Conservation (phyloP, 1,140 invertebrate species). For the Parapsyche elsis region DNA sequence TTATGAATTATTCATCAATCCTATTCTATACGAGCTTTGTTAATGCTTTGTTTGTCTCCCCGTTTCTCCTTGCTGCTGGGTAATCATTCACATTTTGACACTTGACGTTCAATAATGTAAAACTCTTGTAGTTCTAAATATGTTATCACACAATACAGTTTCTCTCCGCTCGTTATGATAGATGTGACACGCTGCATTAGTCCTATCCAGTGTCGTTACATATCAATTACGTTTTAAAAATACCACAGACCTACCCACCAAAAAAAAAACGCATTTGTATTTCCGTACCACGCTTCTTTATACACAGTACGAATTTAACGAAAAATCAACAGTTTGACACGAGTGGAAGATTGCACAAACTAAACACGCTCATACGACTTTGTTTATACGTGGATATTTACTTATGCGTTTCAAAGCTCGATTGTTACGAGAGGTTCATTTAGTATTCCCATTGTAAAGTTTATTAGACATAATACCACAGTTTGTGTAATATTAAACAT, state of each 20-base stretch:
- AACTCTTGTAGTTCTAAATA: neutral
- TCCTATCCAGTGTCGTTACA: no score
- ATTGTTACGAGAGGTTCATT: neutral
- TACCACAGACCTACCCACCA: no score
- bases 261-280: no score
- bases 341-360: neutral
- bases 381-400: neutral
- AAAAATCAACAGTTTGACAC: neutral
- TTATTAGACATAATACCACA: neutral
- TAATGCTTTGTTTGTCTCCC: neutral
- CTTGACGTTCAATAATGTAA: conserved; percentile 18
- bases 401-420: neutral
- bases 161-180: neutral
- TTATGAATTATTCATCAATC: neutral
- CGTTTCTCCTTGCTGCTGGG: neutral
- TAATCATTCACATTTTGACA: conserved; percentile 11
- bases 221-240: no score
- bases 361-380: neutral
- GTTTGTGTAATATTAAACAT: neutral
- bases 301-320: no score
- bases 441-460: neutral
- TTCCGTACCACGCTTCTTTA: no score
- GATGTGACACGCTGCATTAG: neutral
- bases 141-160: neutral
- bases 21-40: neutral